phyloP scores from a whole-genome alignment of 2,797 vertebrate species.

The Premnoplex brunnescens region DNA sequence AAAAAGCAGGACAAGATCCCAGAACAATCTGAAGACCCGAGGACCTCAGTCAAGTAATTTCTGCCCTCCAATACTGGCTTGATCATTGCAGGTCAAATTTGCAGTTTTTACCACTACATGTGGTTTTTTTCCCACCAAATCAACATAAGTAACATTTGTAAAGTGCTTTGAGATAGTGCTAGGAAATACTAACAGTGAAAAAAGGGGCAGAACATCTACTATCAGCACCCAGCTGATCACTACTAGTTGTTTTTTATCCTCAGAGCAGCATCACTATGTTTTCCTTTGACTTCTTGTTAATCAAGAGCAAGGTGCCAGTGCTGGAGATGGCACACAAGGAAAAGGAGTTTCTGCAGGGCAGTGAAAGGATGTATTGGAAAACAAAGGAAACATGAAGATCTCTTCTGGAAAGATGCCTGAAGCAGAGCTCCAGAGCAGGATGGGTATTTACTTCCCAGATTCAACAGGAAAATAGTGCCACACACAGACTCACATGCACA shows the following conservation, averaged over 20 bases:
- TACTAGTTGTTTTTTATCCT: neutral
- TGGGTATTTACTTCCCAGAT: neutral
- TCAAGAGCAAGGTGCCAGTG: neutral
- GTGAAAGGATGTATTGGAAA: neutral
- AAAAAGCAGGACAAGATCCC: neutral
- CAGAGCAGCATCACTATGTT: neutral
- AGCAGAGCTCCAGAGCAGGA: neutral
- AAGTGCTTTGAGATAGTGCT: constrained; percentile 63
- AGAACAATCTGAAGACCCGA: neutral
- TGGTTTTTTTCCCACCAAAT: neutral
- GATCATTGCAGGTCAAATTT: neutral
- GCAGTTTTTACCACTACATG: neutral
- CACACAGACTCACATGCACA: neutral
- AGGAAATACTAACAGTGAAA: neutral
- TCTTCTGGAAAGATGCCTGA: neutral
- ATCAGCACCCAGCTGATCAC: neutral
- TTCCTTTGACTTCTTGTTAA: neutral
- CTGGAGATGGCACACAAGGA: neutral
- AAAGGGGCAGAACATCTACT: neutral
- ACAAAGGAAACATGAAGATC: neutral
- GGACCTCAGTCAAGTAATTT: neutral
- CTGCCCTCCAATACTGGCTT: constrained; percentile 10
- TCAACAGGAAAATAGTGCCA: neutral
- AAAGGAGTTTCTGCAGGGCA: neutral
- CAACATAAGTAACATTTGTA: neutral